Base-by-base conservation (phyloP, 2,888 invertebrate genomes). In the Xiphydria camelus region DNA sequence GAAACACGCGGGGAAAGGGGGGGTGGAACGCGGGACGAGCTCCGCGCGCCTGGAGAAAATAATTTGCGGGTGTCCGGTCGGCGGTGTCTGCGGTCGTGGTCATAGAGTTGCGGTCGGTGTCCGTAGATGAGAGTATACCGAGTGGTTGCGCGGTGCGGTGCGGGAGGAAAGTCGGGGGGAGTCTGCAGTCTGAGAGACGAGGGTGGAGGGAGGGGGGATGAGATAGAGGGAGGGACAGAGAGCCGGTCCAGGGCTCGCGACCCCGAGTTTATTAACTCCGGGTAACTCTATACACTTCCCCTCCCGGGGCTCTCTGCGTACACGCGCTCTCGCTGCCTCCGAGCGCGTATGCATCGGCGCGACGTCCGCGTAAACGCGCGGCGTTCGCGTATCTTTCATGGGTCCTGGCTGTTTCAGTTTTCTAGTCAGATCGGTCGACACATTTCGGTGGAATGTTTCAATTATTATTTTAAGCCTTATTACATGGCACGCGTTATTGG, bases 21-120 rank as follows among this genome's bases (percentile, higher is more conserved):
- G 22, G 41, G 26, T 52, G 45, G 37, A 49, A 52, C 55, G 47
- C 45, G 44, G 61, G 58, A 62, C 55, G 64, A 65, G 61, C 59
- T 60, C 54, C 51, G 43, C 58, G 47, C 53, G 52, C 46, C 44
- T 53, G 62, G 59, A 64, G 64, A 64, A 70, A 70, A 69, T 70
- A 68, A 69, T 68, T 68, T 70, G 68, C 65, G 67, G 66, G 66
- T 64, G 63, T 65, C 61, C 64, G 55, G 55, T 41, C 56, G 49
- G 59, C 57, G 58, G 53, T 57, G 65, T 62, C 60, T 64, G 68
- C 64, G 67, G 68, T 68, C 60, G 61, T 55, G 59, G 43, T 52
- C 44, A 40, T 34, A 41, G 43, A 53, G 59, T 53, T 64, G 64
- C 54, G 67, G 66, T 67, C 56, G 62, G 51, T 51, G 53, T 48